Conservation (phyloP, 1,140 invertebrate species). For the Stratiolaelaps scimitus region DNA sequence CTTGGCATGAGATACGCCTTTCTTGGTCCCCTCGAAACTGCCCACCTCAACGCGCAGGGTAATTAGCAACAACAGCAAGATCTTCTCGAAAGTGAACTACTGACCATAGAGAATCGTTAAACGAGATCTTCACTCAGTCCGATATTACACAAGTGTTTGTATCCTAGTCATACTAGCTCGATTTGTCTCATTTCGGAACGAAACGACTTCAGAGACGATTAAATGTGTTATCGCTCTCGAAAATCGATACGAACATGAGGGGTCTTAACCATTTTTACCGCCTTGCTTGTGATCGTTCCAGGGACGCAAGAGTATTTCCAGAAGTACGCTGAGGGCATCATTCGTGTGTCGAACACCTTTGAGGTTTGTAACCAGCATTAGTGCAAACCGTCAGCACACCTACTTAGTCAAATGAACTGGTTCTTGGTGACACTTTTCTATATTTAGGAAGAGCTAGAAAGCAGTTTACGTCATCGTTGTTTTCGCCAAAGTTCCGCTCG, state of each 20-base stretch:
- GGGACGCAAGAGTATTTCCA: conserved; percentile 57
- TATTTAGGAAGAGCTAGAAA: too few species aligned
- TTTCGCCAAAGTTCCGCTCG: too few species aligned
- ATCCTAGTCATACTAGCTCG: too few species aligned
- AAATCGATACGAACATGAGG: not conserved
- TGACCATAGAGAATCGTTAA: conserved; percentile 16
- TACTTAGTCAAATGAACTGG: too few species aligned
- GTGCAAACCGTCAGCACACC: too few species aligned
- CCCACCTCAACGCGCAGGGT: conserved; percentile 87
- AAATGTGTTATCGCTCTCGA: not conserved
- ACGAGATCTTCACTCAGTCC: too few species aligned
- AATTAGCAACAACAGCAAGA: too few species aligned
- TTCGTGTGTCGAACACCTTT: conserved; percentile 19
- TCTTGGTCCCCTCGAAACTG: conserved; percentile 80
- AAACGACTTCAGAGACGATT: too few species aligned
- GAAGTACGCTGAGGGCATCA: conserved; percentile 49
- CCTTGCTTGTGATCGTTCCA: conserved; percentile 38
- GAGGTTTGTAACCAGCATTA: conserved; percentile 33
- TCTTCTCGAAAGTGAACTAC: conserved; percentile 35
- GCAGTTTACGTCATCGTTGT: too few species aligned
- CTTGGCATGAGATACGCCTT: conserved; percentile 89
- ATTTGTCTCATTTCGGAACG: too few species aligned
- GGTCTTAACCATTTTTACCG: not conserved
- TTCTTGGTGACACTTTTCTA: too few species aligned
- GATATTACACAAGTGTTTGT: too few species aligned